Percentiles rank a stretch among this genome's conserved stretches.
Conservation (phyloP, 2,113 vertebrate species). For the Apistogramma diplotaenia region DNA sequence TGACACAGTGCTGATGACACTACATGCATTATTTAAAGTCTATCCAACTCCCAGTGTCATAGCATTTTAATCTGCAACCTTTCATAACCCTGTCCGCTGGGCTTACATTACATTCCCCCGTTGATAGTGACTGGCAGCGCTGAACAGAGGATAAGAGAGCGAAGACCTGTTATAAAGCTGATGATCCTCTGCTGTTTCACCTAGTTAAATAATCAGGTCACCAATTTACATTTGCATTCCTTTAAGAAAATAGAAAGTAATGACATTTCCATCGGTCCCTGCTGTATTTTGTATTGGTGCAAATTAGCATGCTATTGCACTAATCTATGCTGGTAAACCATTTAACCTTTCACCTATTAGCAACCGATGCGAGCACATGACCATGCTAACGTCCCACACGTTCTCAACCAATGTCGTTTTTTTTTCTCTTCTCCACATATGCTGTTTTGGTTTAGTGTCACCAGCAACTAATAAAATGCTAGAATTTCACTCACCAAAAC, state of each 20-base stretch:
- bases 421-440: too few species aligned
- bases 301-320: not conserved
- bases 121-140: not conserved
- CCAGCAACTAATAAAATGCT: too few species aligned
- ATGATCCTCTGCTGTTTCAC: not conserved
- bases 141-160: not conserved
- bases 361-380: not conserved
- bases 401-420: too few species aligned
- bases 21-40: constrained; percentile 57
- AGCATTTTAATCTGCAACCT: constrained; percentile 41
- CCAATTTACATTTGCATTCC: not conserved
- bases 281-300: not conserved
- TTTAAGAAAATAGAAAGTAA: not conserved
- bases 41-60: constrained; percentile 21
- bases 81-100: constrained; percentile 1
- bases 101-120: not conserved
- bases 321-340: not conserved
- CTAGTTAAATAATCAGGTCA: not conserved
- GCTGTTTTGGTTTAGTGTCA: too few species aligned
- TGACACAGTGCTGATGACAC: constrained; percentile 34
- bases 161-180: not conserved
- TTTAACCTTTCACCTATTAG: not conserved
- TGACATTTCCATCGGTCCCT: not conserved
- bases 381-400: too few species aligned
- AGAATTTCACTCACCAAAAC: too few species aligned